Evolutionary conservation across 2,888 invertebrate genomes (phyloP).

Genomic region (Volucella inanis): DNA sequence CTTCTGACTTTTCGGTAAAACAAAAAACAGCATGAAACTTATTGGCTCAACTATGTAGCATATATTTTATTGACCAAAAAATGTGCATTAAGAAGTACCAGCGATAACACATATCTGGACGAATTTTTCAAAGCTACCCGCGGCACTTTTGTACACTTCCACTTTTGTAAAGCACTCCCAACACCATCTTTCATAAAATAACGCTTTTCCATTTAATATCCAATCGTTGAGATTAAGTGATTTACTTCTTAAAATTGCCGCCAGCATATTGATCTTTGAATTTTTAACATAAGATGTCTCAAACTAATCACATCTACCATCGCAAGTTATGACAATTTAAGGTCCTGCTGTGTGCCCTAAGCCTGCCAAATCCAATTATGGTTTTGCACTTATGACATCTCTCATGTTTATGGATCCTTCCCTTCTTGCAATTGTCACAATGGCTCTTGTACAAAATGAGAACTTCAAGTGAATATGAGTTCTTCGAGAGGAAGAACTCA

Average conservation of each 20-base stretch:
- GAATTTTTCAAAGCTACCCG: neutral
- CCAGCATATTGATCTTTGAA: conserved; percentile 42
- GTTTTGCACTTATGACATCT: conserved; percentile 53
- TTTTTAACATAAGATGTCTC: conserved; percentile 30
- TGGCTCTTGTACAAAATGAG: conserved; percentile 59
- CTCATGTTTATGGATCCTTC: conserved; percentile 19
- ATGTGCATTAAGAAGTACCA: no score
- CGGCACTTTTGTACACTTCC: neutral
- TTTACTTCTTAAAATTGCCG: conserved; percentile 35
- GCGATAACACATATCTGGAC: no score
- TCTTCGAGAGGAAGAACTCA: conserved; percentile 1
- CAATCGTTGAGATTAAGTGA: conserved; percentile 15
- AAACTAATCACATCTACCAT: conserved; percentile 58
- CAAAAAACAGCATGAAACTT: no score
- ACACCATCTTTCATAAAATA: no score
- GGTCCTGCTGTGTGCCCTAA: conserved; percentile 36
- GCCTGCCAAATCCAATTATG: conserved; percentile 58
- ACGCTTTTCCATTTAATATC: neutral
- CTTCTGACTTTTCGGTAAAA: no score
- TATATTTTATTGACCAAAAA: no score
- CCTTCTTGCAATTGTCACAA: conserved; percentile 43
- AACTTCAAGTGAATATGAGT: conserved; percentile 52
- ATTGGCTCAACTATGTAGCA: no score
- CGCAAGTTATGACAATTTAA: conserved; percentile 41
- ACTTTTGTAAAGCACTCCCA: neutral